A percentile compares a stretch with the other conserved stretches of the same genome.
Evolutionary conservation across 2,888 invertebrate genomes (phyloP).

Genomic region (Campaea margaritaria): DNA sequence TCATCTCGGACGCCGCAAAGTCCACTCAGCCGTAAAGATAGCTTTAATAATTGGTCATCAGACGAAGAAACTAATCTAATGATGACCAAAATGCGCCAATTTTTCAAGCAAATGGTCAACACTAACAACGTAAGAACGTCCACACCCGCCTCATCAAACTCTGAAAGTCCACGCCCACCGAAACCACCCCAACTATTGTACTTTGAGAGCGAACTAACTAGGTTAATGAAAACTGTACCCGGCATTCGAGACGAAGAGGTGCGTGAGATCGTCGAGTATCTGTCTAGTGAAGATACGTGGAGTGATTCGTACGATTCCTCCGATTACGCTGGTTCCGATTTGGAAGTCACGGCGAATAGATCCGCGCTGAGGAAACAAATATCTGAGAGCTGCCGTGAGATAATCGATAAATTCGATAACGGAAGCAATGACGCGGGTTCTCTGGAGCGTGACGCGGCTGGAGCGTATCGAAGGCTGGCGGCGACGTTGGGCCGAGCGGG

Average conservation of each 20-base stretch:
- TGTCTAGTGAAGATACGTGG: constrained; percentile 97
- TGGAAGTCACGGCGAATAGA: constrained; percentile 89
- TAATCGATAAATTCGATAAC: constrained; percentile 94
- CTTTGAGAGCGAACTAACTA: constrained; percentile 95
- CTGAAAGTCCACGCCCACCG: constrained; percentile 86
- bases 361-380: constrained; percentile 93
- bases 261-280: constrained; percentile 95
- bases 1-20: constrained; percentile 82
- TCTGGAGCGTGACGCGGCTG: constrained; percentile 90
- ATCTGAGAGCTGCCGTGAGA: constrained; percentile 94
- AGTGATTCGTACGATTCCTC: constrained; percentile 97
- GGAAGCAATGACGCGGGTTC: constrained; percentile 84
- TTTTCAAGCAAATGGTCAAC: constrained; percentile 96
- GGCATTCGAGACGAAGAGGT: constrained; percentile 96
- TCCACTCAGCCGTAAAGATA: constrained; percentile 92
- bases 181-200: constrained; percentile 95
- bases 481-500: constrained; percentile 92
- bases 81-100: constrained; percentile 97
- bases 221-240: constrained; percentile 96
- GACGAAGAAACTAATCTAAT: constrained; percentile 97
- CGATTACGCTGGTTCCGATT: constrained; percentile 95
- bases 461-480: constrained; percentile 94
- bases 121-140: constrained; percentile 83
- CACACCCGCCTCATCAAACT: constrained; percentile 84
- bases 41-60: constrained; percentile 97